A percentile compares a stretch with the other conserved stretches of the same genome.
These are phyloP conservation scores for Parazoanthus swiftii DNA, from an alignment of 92 coral and sea anemone genomes.

Conservation along the genomic window DNA sequence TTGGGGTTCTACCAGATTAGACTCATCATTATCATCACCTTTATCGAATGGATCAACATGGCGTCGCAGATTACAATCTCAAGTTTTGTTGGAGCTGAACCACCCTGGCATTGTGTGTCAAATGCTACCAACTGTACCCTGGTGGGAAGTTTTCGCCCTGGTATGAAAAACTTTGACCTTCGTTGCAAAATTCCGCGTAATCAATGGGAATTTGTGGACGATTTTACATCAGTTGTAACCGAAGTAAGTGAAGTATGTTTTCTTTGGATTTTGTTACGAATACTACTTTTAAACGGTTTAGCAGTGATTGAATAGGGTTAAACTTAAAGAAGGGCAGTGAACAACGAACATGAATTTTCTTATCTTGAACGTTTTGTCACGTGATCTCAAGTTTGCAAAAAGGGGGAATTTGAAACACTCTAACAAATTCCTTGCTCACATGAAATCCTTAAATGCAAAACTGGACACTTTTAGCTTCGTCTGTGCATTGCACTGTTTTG, in stretches of 20 bases:
- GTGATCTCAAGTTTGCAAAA: no score
- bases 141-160: not conserved
- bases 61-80: constrained; percentile 1
- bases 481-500: no score
- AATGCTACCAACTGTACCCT: constrained; percentile 10
- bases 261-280: not conserved
- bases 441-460: no score
- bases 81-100: constrained; percentile 6
- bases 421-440: no score
- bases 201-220: constrained; percentile 5
- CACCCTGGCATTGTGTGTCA: constrained; percentile 1
- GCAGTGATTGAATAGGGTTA: no score
- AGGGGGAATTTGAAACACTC: no score
- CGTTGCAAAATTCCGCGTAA: not conserved
- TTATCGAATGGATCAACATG: constrained; percentile 6
- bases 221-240: not conserved
- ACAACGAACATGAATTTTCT: no score
- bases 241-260: not conserved
- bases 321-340: no score
- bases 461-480: no score
- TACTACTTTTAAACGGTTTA: not conserved
- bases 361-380: no score
- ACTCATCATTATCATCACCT: not conserved
- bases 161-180: not conserved
- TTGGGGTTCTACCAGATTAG: constrained; percentile 52